Conservation (phyloP, 2,797 vertebrate species). For the Gouania willdenowi region DNA sequence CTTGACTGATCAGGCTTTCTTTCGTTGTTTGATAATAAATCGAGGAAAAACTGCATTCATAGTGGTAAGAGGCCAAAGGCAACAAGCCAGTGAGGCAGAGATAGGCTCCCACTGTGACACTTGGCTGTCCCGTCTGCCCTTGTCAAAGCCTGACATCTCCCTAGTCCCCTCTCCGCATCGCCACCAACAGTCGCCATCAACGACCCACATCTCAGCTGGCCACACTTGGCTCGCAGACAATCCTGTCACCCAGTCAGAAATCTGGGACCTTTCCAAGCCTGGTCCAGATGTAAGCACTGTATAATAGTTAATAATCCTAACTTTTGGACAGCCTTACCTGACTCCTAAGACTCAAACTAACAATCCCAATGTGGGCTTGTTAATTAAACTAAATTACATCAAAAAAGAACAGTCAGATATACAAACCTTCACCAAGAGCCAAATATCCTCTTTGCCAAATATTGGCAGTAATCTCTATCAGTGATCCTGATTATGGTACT, state of each 20-base stretch:
- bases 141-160: slow-evolving; percentile 51
- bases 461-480: too few species aligned
- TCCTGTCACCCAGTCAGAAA: slow-evolving; percentile 51
- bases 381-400: too few species aligned
- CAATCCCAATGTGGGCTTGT: too few species aligned
- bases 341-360: slow-evolving; percentile 23
- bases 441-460: too few species aligned
- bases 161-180: slow-evolving; percentile 30
- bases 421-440: too few species aligned
- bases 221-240: slow-evolving; percentile 43
- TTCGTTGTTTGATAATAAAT: slow-evolving; percentile 13
- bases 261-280: slow-evolving; percentile 55
- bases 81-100: slow-evolving; percentile 6
- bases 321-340: slow-evolving; percentile 7
- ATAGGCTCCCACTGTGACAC: slow-evolving; percentile 36
- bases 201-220: slow-evolving; percentile 44
- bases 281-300: slow-evolving; percentile 58
- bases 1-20: slow-evolving; percentile 7
- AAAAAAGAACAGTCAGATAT: too few species aligned
- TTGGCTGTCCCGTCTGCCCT: slow-evolving; percentile 61
- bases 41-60: slow-evolving; percentile 2
- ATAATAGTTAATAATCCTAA: slow-evolving; percentile 11
- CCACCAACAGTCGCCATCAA: slow-evolving; percentile 19
- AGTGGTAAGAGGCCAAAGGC: background rate
- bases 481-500: too few species aligned